These are phyloP conservation scores for Passerina amoena DNA, from an alignment of 2,113 vertebrate genomes.

Conservation along the genomic window DNA sequence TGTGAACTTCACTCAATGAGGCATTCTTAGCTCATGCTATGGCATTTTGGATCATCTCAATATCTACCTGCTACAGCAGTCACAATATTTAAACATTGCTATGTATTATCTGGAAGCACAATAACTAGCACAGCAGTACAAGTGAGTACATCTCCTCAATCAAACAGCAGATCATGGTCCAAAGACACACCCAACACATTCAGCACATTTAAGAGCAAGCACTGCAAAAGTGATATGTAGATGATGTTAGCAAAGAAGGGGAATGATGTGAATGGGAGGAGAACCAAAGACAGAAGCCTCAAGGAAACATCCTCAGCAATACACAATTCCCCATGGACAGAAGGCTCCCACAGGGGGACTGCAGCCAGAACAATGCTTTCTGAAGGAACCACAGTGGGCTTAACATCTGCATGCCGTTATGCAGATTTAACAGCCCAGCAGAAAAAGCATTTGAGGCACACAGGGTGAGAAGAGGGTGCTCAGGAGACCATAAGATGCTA, in stretches of 20 bases:
- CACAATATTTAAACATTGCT: not conserved
- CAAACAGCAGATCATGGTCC: not conserved
- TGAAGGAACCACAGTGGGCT: not conserved
- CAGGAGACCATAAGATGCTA: not conserved
- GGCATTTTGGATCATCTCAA: not conserved
- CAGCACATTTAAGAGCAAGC: not conserved
- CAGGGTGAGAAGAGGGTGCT: not conserved
- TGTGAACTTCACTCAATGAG: not conserved
- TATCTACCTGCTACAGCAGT: not conserved
- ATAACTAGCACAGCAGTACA: not conserved
- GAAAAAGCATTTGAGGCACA: not conserved
- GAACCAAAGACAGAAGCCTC: not conserved
- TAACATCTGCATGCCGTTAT: too few species aligned
- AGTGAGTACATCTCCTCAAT: accelerated
- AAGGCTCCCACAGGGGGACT: accelerated
- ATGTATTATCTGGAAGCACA: not conserved
- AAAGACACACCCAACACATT: not conserved
- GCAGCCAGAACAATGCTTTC: not conserved
- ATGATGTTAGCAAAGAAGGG: not conserved
- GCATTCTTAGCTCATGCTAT: not conserved
- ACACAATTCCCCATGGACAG: accelerated
- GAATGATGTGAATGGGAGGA: not conserved
- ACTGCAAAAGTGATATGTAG: too few species aligned
- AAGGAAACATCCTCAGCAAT: not conserved
- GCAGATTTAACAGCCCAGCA: not conserved